Base-by-base conservation (phyloP, 1,140 invertebrate species). In the Condylostylus longicornis region DNA sequence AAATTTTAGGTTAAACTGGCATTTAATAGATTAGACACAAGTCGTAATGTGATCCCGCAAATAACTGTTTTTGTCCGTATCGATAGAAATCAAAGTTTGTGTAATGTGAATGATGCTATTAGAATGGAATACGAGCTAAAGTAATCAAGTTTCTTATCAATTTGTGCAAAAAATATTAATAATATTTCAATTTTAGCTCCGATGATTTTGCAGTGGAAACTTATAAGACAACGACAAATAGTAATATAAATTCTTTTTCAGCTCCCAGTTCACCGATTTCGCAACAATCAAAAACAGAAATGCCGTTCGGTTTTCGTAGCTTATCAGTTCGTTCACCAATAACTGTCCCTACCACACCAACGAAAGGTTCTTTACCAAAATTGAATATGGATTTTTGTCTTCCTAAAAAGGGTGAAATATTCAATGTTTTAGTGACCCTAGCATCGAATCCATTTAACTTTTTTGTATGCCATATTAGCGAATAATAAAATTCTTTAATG, bases 361-460 rank as follows among this genome's bases (percentile, higher is more conserved):
- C 45, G 34, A 18, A 28, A 6, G 22, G 18, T 8, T 27, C 41
- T 15, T 17, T 53, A 13, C 43, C 42, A 2, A 37, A 41, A 29
- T 45, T 58, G 1, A 49, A 54, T 23, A 46, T 51, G 6, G 54
- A 54, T 27, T 44, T 45, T 14, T 49, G 43, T 6, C 54, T 58
- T 29, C 55, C 55, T 1, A 44, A 46, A 0, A 18, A 53, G 4
- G 48, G 49, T 10, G 51, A 51, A 10, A 51, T 46, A n/a, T 56
- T 58, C 18, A 51, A 58, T 18, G 53, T 58, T 34, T 49, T 50
- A 22, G 50, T 58, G 5, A 35, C 46, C 5, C 46, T 54, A 27
- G 54, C 51, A 10, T 37, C 53, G 0, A 58, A 58, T 51, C 55
- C 55, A 4, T 44, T 44, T 18, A 53, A 46, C 20, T 58, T 58